phyloP scores from a whole-genome alignment of 2,888 invertebrate genomes.

The Apomyelois bistriatella region DNA sequence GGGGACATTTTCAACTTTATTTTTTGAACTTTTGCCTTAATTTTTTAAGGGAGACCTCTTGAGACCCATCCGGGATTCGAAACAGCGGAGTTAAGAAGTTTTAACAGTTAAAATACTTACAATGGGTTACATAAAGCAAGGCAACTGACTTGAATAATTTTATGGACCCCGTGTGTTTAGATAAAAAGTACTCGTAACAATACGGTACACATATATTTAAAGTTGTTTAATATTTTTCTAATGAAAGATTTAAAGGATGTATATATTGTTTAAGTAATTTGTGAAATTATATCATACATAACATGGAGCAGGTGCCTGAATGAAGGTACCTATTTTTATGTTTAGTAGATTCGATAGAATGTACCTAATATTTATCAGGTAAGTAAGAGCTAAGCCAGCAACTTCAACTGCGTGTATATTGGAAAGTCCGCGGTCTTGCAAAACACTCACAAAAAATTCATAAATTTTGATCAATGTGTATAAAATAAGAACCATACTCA shows the following conservation, averaged over 20 bases:
- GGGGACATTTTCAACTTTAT: slow-evolving; percentile 65
- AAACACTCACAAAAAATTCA: too few species aligned
- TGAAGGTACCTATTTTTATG: too few species aligned
- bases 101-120: slow-evolving; percentile 70
- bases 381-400: too few species aligned
- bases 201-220: background rate
- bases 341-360: too few species aligned
- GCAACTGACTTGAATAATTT: slow-evolving; percentile 67
- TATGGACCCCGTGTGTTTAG: slow-evolving; percentile 44
- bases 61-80: slow-evolving; percentile 73
- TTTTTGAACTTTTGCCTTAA: slow-evolving; percentile 69
- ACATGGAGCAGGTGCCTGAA: too few species aligned
- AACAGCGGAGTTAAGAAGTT: slow-evolving; percentile 65
- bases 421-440: too few species aligned
- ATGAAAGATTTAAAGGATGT: background rate
- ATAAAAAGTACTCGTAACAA: slow-evolving; percentile 21
- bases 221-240: background rate
- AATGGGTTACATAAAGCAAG: slow-evolving; percentile 66
- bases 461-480: too few species aligned
- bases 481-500: too few species aligned
- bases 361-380: too few species aligned
- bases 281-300: too few species aligned
- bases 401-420: too few species aligned
- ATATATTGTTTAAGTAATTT: too few species aligned
- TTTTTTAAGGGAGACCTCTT: slow-evolving; percentile 65